Evolutionary conservation across 2,888 invertebrate species (phyloP), one percentile per base, ranked within the genome.

Genomic region (Lepas anatifera): DNA sequence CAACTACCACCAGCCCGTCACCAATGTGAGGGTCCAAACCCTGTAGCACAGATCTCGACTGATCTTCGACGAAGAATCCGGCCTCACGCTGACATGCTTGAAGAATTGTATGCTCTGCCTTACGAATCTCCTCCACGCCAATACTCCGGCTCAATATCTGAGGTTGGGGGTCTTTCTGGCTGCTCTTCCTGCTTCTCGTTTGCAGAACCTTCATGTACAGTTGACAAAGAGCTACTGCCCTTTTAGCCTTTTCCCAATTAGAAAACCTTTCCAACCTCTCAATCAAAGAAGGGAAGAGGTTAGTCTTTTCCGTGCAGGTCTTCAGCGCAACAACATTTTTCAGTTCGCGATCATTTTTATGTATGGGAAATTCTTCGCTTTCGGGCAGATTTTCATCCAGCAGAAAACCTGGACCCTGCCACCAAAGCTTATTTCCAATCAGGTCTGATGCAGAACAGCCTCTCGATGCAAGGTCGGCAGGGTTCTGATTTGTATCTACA

Each of bases 1-100:
- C 67, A n/a, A 70, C 70, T 27, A 50, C 37, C 3, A 52, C 39
- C 16, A 70, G 11, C 7, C 50, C 67, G 48, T 70, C 37, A 29
- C 35, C 22, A 18, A 70, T 35, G 11, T 48, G 25, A 16, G 52
- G 52, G 35, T 67, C 3, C 10, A 67, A 22, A 7, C 43, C 18
- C 18, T 46, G 22, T 18, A 16, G 13, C 43, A 16, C 18, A 16
- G 18, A 18, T 13, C 22, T 13, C 43, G 16, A 22, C 10, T 46
- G 10, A 4, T 3, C 22, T 13, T 46, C 13, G 18, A 4, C 22
- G 18, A 46, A 3, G 4, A 46, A 18, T 3, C 18, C 43, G 43
- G 13, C 43, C 22, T 46, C 43, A 46, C 18, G 18, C 3, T 46
- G 7, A n/a, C n/a, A n/a, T n/a, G n/a, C n/a, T n/a, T n/a, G n/a